Evolutionary conservation across 2,113 vertebrate genomes (phyloP).

Genomic region (Ahaetulla prasina): DNA sequence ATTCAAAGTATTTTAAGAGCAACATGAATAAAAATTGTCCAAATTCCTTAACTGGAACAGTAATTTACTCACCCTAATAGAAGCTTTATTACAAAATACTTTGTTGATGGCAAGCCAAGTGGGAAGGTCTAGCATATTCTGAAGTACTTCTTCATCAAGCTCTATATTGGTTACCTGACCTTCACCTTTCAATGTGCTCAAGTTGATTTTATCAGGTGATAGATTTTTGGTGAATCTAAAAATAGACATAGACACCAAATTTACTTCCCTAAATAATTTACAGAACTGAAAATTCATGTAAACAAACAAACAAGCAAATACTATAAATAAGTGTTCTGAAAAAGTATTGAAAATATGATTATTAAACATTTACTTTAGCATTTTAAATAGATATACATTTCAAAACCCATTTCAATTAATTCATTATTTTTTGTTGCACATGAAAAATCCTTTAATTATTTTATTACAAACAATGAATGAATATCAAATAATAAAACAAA

Average conservation of each 20-base stretch:
- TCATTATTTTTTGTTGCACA: neutral
- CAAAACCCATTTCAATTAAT: neutral
- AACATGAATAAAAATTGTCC: neutral
- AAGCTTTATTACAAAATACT: conserved; percentile 95
- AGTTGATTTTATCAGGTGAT: conserved; percentile 98
- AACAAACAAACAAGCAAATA: neutral
- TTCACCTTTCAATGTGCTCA: conserved; percentile 96
- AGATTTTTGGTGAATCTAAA: conserved; percentile 98
- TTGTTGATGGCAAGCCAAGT: conserved; percentile 98
- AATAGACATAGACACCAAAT: conserved; percentile 30
- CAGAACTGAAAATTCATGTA: neutral
- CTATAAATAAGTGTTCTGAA: neutral
- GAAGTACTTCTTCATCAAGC: conserved; percentile 95
- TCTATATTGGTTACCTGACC: conserved; percentile 97
- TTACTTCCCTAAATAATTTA: conserved; percentile 8
- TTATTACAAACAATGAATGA: neutral
- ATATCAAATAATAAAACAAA: neutral
- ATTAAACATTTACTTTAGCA: neutral
- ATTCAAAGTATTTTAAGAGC: neutral
- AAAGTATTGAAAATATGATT: neutral
- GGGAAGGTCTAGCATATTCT: conserved; percentile 97
- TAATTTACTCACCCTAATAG: conserved; percentile 84
- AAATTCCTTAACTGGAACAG: neutral
- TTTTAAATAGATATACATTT: neutral
- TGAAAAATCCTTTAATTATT: neutral